Percentiles rank a stretch among this genome's conserved stretches.
phyloP scores from a whole-genome alignment of 2,888 invertebrate species.

The Anticlea derivata region DNA sequence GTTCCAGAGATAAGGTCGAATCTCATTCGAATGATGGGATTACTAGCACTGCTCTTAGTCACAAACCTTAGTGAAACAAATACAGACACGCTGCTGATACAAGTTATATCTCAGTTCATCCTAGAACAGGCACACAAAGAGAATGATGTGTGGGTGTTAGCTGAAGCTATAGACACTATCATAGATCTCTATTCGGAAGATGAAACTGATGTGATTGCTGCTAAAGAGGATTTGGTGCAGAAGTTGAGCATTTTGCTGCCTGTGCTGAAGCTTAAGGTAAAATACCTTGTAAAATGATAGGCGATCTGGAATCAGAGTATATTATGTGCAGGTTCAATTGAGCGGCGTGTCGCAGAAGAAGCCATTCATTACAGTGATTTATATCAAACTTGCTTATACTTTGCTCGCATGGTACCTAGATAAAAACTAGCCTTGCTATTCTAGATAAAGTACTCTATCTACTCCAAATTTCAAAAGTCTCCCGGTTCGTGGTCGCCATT shows the following conservation, averaged over 20 bases:
- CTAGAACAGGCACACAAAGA: conserved; percentile 85
- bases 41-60: conserved; percentile 77
- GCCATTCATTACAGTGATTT: too few species aligned
- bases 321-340: too few species aligned
- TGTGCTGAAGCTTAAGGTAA: conserved; percentile 87
- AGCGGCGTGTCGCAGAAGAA: too few species aligned
- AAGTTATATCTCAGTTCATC: conserved; percentile 83
- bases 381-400: too few species aligned
- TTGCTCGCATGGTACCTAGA: too few species aligned
- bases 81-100: conserved; percentile 57
- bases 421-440: too few species aligned
- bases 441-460: too few species aligned
- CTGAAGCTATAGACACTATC: conserved; percentile 89
- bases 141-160: conserved; percentile 87
- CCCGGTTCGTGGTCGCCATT: too few species aligned
- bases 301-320: too few species aligned
- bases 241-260: conserved; percentile 84
- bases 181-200: conserved; percentile 92
- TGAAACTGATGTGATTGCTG: conserved; percentile 86
- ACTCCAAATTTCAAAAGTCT: too few species aligned
- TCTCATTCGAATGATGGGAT: conserved; percentile 84
- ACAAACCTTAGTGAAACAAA: conserved; percentile 63
- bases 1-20: conserved; percentile 84
- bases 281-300: not conserved
- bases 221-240: conserved; percentile 85